Percentiles rank a stretch among this genome's conserved stretches.
Evolutionary conservation across 2,888 invertebrate genomes (phyloP).

Genomic region (Diarsia mendica): DNA sequence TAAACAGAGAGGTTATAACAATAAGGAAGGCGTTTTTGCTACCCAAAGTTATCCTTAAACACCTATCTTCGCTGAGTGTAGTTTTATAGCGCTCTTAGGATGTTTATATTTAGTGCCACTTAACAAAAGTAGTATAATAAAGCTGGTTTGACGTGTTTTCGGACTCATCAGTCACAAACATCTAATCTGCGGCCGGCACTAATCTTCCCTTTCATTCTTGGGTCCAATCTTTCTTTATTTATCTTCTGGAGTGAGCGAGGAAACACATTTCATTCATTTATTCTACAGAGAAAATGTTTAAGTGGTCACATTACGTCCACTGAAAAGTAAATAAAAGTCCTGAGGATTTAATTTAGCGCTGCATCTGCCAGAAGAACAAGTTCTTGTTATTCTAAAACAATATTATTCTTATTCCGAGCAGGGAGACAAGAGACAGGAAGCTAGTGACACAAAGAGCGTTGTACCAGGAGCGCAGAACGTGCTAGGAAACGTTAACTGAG

Average conservation of each 20-base stretch:
- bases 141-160: constrained; percentile 30
- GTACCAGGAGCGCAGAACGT: constrained; percentile 73
- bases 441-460: constrained; percentile 67
- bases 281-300: constrained; percentile 10
- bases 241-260: constrained; percentile 5
- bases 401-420: constrained; percentile 62
- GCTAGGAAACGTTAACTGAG: constrained; percentile 78
- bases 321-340: constrained; percentile 38
- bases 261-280: constrained; percentile 11
- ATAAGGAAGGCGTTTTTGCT: constrained; percentile 32
- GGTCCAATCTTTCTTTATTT: constrained; percentile 33
- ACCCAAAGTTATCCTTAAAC: constrained; percentile 50
- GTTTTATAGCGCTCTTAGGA: constrained; percentile 52
- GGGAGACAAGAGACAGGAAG: constrained; percentile 60
- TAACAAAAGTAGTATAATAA: constrained; percentile 52
- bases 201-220: constrained; percentile 26
- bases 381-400: constrained; percentile 61
- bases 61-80: constrained; percentile 47
- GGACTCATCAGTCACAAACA: constrained; percentile 32
- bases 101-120: constrained; percentile 48
- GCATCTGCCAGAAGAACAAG: constrained; percentile 30
- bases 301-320: constrained; percentile 14
- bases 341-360: constrained; percentile 37
- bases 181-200: constrained; percentile 24
- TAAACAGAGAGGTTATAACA: constrained; percentile 20